Conservation (phyloP, 1,140 invertebrate genomes). For the Eriocheir sinensis region DNA sequence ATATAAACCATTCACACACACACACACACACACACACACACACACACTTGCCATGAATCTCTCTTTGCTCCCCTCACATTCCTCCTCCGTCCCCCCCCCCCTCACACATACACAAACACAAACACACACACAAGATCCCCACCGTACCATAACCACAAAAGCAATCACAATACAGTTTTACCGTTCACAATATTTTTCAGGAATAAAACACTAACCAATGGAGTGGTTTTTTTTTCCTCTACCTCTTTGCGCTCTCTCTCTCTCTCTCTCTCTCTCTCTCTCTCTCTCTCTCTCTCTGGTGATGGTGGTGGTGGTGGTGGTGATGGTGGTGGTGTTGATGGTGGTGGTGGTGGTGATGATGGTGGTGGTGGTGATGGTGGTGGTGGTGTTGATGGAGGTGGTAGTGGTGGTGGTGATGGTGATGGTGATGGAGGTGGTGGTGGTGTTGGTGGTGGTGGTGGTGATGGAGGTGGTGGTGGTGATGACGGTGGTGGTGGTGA, state of each 20-base stretch:
- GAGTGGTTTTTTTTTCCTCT: background rate
- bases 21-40: slow-evolving; percentile 18
- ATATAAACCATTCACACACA: background rate
- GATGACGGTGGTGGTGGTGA: no score
- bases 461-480: no score
- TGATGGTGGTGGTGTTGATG: no score
- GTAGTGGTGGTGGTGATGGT: no score
- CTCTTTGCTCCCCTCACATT: background rate
- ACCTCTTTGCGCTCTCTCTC: background rate
- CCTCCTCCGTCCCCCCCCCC: background rate
- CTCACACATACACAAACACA: slow-evolving; percentile 32
- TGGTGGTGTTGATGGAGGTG: no score
- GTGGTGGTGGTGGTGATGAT: no score
- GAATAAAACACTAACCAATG: background rate
- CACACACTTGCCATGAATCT: background rate
- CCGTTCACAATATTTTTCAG: background rate
- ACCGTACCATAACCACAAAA: slow-evolving; percentile 12
- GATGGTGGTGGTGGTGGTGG: no score
- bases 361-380: no score
- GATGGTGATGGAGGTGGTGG: no score
- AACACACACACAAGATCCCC: background rate
- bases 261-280: no score
- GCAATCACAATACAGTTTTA: background rate
- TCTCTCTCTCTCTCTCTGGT: no score
- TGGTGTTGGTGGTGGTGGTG: no score